Evolutionary conservation across 2,113 vertebrate genomes (phyloP), one percentile per base, ranked within the genome.

Genomic region (Noctilio leporinus): DNA sequence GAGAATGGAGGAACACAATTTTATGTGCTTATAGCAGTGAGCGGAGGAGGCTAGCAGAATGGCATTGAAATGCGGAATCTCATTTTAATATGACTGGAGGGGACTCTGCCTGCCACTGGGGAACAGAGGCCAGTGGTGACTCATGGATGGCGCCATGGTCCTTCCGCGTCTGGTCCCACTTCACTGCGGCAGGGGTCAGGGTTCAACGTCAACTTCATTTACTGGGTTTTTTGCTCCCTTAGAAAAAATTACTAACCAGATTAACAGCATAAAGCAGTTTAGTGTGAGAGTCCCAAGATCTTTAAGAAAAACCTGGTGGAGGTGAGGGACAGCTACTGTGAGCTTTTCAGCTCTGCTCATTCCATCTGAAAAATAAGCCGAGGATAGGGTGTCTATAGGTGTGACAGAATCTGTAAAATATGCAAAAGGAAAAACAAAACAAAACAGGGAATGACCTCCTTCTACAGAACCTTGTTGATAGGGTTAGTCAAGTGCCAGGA

Each of bases 21-120:
- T 98, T 97, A 94, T 7, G 45, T 96, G 86, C 26, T n/a, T 73
- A 75, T 92, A 47, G 86, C 96, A 98, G 97, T 97, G 97, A 97
- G 92, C 45, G 95, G 93, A 96, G 88, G 80, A 96, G 88, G 80
- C 77, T 96, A 98, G 96, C 64, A 93, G 57, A 89, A 80, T 92
- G 69, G 70, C 47, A 88, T 96, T 96, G 97, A 94, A 93, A 97
- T 86, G 16, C 67, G 89, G 92, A 96, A 70, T 69, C 69, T 73
- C 78, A 83, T 96, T 97, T 97, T 97, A 97, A 89, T 82, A 91
- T 94, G 94, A 86, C 96, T 96, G 75, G 75, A 97, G 93, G 89
- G 87, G 67, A 97, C 97, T 95, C 95, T 0, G 0, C 95, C 88
- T 92, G 95, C 59, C 67, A 49, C 92, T 97, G 77, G 65, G 15